A percentile compares a stretch with the other conserved stretches of the same genome.
These are phyloP conservation scores for Collichthys lucidus DNA, from an alignment of 2,113 vertebrate species.

Conservation along the genomic window DNA sequence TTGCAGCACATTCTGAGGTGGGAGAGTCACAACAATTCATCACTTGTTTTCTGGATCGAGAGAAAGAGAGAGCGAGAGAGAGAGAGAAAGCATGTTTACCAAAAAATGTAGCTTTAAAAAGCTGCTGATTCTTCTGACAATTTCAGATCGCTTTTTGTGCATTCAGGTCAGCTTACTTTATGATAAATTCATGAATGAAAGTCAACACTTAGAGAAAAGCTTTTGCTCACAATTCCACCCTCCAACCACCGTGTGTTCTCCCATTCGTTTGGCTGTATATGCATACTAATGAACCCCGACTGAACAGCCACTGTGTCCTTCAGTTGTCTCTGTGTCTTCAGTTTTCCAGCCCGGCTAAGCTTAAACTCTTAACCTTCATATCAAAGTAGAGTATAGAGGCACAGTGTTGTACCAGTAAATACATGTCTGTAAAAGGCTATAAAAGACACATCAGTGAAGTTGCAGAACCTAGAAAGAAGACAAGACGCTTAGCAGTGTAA, in stretches of 20 bases:
- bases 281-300: not conserved
- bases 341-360: not conserved
- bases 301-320: not conserved
- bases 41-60: not conserved
- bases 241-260: not conserved
- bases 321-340: not conserved
- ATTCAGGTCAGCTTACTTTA: conserved; percentile 51
- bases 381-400: not conserved
- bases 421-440: not conserved
- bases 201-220: conserved; percentile 47
- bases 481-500: too few species aligned
- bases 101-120: conserved; percentile 19
- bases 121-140: conserved; percentile 6
- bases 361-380: not conserved
- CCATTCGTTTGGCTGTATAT: conserved; percentile 21
- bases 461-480: too few species aligned
- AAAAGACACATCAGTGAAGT: too few species aligned
- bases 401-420: not conserved
- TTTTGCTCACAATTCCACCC: conserved; percentile 9
- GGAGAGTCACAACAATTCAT: conserved; percentile 1
- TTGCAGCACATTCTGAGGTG: conserved; percentile 2
- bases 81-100: conserved; percentile 10
- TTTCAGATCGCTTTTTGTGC: conserved; percentile 21
- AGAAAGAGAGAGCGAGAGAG: not conserved
- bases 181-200: conserved; percentile 69